Base-by-base conservation (phyloP, 2,113 vertebrate genomes). In the Phrynosoma platyrhinos region DNA sequence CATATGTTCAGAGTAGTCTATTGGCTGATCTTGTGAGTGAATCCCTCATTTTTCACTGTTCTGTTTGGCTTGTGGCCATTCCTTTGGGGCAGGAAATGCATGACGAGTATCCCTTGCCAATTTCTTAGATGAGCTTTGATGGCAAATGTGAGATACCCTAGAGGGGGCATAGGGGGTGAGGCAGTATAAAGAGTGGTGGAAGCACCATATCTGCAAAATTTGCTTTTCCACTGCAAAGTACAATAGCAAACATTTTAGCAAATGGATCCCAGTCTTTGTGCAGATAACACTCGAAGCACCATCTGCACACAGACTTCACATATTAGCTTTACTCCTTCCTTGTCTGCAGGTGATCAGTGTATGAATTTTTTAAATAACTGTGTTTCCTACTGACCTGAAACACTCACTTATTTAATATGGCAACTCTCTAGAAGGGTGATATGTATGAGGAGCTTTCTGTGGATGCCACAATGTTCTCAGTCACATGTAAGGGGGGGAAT, bases 181-280 rank as follows among this genome's bases (percentile, higher is more conserved):
- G 16, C 4, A 58, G 23, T 32, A 5, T 9, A 47, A 0, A 0
- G 84, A 0, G 30, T 72, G 0, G 14, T 20, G 2, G 74, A 40
- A 30, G 30, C 40, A 30, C 25, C 36, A 2, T 18, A 58, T 81
- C 30, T 25, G 9, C 42, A 53, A 32, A 10, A 55, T 42, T 75
- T 76, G 77, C n/a, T 66, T 53, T 47, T 12, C 10, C 66, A n/a
- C 4, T 76, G 71, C 36, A 55, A 85, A 75, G 36, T 5, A 32
- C 16, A 21, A 25, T 10, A 71, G 76, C n/a, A 71, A 30, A 55
- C 1, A 66, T 47, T 71, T 64, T 47, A 55, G 58, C 36, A 75
- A 86, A 66, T 9, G 5, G 42, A 53, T 20, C 30, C 12, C 52
- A 47, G 36, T 74, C 36, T 10, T 40, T 1, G 21, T 0, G 1